phyloP scores from a whole-genome alignment of 1,140 invertebrate genomes.

The Drosophila sp. region DNA sequence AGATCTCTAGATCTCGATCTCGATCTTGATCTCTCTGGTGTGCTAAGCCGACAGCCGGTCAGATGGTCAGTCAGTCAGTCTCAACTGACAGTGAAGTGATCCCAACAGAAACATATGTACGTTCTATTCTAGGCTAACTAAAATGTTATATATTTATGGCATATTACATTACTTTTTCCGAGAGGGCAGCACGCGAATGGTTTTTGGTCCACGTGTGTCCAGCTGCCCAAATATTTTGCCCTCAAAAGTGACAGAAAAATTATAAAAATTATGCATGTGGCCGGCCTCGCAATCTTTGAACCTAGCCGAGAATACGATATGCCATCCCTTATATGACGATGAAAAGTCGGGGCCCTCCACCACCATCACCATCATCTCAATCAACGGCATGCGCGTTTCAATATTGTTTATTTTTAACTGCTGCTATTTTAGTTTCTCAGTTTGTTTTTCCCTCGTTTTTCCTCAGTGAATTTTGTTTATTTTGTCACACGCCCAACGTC shows the following conservation, averaged over 20 bases:
- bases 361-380: constrained; percentile 46
- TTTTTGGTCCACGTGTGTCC: constrained; percentile 15
- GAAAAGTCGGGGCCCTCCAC: too few relatives aligned
- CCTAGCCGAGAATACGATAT: constrained; percentile 3
- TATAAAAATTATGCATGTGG: not conserved
- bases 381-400: constrained; percentile 50
- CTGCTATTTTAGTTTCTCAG: constrained; percentile 66
- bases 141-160: constrained; percentile 58
- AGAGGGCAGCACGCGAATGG: not conserved
- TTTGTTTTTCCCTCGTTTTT: constrained; percentile 39
- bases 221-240: constrained; percentile 74
- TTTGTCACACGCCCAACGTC: constrained; percentile 45
- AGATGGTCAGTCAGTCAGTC: constrained; percentile 59
- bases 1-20: constrained; percentile 42
- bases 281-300: constrained; percentile 4
- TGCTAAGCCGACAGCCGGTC: constrained; percentile 49
- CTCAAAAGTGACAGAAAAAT: constrained; percentile 37
- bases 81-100: not conserved
- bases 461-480: constrained; percentile 39
- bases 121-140: not conserved
- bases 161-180: constrained; percentile 53
- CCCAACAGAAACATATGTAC: too few relatives aligned
- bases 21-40: not conserved
- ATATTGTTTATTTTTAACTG: constrained; percentile 69
- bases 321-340: constrained; percentile 32